Evolutionary conservation across 1,140 invertebrate species (phyloP).

Genomic region (Sitodiplosis mosellana): DNA sequence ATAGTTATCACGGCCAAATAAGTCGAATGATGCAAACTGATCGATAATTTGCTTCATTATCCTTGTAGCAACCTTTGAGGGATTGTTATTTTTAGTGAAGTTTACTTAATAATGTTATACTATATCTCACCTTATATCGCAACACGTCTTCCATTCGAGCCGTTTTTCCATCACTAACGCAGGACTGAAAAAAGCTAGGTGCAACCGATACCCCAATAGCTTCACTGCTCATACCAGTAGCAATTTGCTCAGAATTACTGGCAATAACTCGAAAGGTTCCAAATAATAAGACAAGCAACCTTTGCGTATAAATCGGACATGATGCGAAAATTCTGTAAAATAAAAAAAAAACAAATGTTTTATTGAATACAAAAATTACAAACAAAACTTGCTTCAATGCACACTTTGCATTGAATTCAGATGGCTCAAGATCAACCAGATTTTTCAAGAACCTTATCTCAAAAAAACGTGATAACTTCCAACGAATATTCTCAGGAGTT

Average conservation of each 20-base stretch:
- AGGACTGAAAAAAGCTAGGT: slow-evolving; percentile 95
- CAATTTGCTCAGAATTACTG: slow-evolving; percentile 72
- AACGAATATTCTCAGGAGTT: no score
- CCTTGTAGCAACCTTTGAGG: slow-evolving; percentile 62
- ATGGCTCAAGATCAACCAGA: no score
- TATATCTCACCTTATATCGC: slow-evolving; percentile 60
- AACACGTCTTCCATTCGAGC: slow-evolving; percentile 89
- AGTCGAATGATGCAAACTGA: slow-evolving; percentile 85
- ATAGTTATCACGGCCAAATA: slow-evolving; percentile 92
- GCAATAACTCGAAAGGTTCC: slow-evolving; percentile 94
- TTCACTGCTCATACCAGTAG: slow-evolving; percentile 90
- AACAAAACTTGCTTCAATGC: not conserved
- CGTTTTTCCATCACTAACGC: slow-evolving; percentile 81
- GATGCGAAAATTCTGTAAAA: slow-evolving; percentile 66
- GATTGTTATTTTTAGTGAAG: not conserved
- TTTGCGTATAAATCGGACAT: slow-evolving; percentile 77
- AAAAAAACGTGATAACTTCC: no score
- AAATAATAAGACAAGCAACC: slow-evolving; percentile 83
- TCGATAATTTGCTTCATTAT: slow-evolving; percentile 93
- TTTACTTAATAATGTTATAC: no score
- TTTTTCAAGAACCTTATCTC: no score
- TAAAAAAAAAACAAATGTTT: slow-evolving; percentile 1
- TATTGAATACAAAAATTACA: not conserved
- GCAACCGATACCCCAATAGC: slow-evolving; percentile 88
- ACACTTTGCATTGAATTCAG: no score